Evolutionary conservation across 2,113 vertebrate genomes (phyloP).

Genomic region (Cochlearius cochlearius): DNA sequence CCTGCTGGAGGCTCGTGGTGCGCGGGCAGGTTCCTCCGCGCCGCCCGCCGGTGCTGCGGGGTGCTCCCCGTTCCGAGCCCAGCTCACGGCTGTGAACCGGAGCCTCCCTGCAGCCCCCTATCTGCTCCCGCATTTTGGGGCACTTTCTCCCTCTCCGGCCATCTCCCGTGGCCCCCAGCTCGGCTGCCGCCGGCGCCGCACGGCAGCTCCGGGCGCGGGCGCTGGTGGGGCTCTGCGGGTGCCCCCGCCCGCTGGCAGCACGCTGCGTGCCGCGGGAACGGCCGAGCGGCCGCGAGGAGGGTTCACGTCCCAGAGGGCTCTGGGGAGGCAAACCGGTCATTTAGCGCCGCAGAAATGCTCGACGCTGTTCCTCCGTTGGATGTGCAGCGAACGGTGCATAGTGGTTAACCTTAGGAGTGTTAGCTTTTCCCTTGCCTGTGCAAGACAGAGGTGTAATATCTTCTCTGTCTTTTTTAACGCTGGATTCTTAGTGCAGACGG

Average conservation of each 20-base stretch:
- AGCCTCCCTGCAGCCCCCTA: neutral
- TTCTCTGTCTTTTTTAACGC: constrained; percentile 64
- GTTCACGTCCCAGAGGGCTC: neutral
- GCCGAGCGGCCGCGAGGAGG: accelerated
- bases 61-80: neutral
- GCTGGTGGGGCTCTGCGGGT: neutral
- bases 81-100: neutral
- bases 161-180: neutral
- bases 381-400: neutral
- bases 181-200: too few species aligned
- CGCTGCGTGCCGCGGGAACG: accelerated
- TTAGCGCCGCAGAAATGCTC: neutral
- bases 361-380: neutral
- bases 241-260: neutral
- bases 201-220: neutral
- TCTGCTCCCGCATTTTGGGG: neutral
- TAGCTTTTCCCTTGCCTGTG: neutral
- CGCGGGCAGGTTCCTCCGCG: neutral
- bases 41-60: accelerated
- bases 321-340: neutral
- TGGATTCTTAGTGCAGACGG: constrained; percentile 62
- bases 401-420: constrained; percentile 25
- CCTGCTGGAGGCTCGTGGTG: neutral
- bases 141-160: too few species aligned
- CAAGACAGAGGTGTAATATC: constrained; percentile 74